Evolutionary conservation across 2,797 vertebrate genomes (phyloP).

Genomic region (Acridotheres tristis): DNA sequence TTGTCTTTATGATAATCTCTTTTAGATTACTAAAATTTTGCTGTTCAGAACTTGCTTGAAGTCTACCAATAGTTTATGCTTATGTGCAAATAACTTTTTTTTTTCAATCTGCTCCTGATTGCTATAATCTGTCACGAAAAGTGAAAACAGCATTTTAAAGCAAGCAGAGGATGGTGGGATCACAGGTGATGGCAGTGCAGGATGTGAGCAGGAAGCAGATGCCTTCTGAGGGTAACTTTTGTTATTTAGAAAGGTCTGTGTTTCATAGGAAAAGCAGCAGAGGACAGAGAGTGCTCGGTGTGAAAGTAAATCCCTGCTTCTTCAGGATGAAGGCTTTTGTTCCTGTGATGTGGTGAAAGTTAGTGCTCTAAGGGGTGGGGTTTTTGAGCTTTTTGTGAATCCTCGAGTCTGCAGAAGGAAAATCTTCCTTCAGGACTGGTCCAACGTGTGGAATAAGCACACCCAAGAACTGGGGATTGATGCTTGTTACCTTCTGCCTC

Average conservation of each 20-base stretch:
- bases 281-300: neutral
- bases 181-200: neutral
- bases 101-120: neutral
- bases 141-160: neutral
- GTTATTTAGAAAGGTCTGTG: neutral
- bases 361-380: too few species aligned
- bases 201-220: neutral
- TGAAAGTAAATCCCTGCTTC: neutral
- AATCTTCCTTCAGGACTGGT: neutral
- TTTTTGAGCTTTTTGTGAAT: neutral
- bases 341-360: neutral
- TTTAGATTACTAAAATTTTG: neutral
- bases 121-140: neutral
- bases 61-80: neutral
- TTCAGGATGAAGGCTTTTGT: neutral
- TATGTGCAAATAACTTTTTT: neutral
- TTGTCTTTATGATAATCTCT: neutral
- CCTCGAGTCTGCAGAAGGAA: neutral
- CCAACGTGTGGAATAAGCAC: neutral
- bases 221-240: neutral
- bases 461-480: accelerated
- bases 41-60: neutral
- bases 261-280: neutral
- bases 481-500: neutral
- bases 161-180: neutral